A percentile compares a stretch with the other conserved stretches of the same genome.
phyloP scores from a whole-genome alignment of 2,888 invertebrate genomes.

The Pyrochroa serraticornis region DNA sequence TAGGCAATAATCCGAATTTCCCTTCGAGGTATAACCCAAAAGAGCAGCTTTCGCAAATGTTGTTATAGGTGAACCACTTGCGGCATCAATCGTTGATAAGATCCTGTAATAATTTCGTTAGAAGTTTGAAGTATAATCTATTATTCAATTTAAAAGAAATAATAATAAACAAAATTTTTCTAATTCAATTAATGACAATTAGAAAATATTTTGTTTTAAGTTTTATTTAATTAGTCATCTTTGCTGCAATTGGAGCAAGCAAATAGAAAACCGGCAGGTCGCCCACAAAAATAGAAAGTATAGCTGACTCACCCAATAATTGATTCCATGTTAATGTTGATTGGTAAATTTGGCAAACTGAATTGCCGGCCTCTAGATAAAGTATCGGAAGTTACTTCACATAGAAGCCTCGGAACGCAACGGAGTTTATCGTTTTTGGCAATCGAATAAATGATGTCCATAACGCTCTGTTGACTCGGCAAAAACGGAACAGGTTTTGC shows the following conservation, averaged over 20 bases:
- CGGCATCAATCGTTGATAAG: constrained; percentile 64
- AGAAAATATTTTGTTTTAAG: neutral
- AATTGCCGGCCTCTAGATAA: constrained; percentile 46
- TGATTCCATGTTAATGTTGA: constrained; percentile 61
- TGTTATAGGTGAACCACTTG: constrained; percentile 68
- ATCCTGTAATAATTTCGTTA: constrained; percentile 60
- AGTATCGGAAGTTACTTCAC: constrained; percentile 74
- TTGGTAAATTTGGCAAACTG: constrained; percentile 41
- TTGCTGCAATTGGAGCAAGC: constrained; percentile 1
- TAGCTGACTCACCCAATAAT: constrained; percentile 64
- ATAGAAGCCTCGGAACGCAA: constrained; percentile 80
- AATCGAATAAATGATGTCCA: constrained; percentile 65
- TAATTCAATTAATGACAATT: neutral
- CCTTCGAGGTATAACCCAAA: constrained; percentile 73
- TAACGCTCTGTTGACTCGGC: constrained; percentile 34
- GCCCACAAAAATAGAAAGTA: constrained; percentile 9
- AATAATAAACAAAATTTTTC: no score
- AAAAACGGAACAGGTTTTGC: no score
- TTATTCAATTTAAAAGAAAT: constrained; percentile 5
- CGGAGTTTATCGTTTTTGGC: constrained; percentile 76
- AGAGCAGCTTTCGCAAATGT: constrained; percentile 78
- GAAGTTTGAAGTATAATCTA: no score
- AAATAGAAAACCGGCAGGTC: neutral
- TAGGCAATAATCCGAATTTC: constrained; percentile 64
- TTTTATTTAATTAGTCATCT: neutral